Evolutionary conservation across 2,113 vertebrate species (phyloP), one percentile per base, ranked within the genome.

Genomic region (Pipa parva): DNA sequence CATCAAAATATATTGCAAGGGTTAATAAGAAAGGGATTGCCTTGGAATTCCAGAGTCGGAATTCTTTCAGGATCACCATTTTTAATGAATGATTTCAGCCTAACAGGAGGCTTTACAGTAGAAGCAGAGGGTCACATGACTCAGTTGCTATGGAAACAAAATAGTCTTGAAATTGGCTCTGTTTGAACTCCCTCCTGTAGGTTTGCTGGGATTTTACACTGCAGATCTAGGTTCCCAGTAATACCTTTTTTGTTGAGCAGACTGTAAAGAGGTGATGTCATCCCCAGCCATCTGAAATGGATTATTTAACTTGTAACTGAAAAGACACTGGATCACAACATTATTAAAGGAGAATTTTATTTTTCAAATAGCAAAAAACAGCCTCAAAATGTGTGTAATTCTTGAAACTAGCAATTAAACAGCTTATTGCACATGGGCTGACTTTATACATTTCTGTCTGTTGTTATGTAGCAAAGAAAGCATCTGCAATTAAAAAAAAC

Each of bases 81-180:
- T 24, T 69, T 50, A 25, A 65, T 71, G 37, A 57, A 63, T 71
- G 75, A 76, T 77, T 73, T 79, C 62, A 77, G 77, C 74, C 66
- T 77, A 76, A 65, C 76, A 86, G 82, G 76, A 76, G 79, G n/a
- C 81, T 78, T 84, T 72, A 64, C 78, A 78, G 75, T 74, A 78
- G 27, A 63, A 71, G 24, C 26, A 42, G 64, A 63, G 57, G 74
- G 71, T 76, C 67, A 65, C 71, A 70, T 77, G 81, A 78, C 42
- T 72, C 81, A 84, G 89, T 92, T 92, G 86, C 90, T 77, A 88
- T 91, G 88, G 85, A 36, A 52, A 81, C 78, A 29, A 29, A 76
- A 72, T 88, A 73, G 83, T 85, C 77, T 77, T 78, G 78, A 81
- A 79, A 77, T 75, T 69, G 78, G 80, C 68, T 61, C 48, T 62